A percentile compares a stretch with the other conserved stretches of the same genome.
phyloP scores from a whole-genome alignment of 2,113 vertebrate species.

The Gila orcuttii region DNA sequence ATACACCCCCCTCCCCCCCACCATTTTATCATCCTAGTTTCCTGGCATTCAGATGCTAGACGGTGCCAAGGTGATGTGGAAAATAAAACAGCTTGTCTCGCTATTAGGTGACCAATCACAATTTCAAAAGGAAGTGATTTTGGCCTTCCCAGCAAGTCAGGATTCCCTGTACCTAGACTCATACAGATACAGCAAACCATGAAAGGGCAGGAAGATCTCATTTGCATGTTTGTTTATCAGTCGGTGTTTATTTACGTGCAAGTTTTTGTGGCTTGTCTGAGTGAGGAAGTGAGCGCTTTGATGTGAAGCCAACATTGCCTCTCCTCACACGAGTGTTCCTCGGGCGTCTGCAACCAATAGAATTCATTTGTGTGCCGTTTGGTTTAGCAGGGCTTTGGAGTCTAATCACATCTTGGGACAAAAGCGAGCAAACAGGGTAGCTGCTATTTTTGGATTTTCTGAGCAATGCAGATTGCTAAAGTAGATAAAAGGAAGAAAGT shows the following conservation, averaged over 20 bases:
- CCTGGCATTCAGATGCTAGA: slow-evolving; percentile 52
- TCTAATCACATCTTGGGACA: slow-evolving; percentile 42
- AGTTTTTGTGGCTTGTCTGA: slow-evolving; percentile 45
- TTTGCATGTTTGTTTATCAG: slow-evolving; percentile 59
- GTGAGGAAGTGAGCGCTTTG: slow-evolving; percentile 58
- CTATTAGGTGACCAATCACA: slow-evolving; percentile 53
- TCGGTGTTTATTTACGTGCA: slow-evolving; percentile 59
- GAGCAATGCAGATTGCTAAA: slow-evolving; percentile 1
- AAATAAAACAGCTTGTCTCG: slow-evolving; percentile 8
- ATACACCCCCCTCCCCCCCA: slow-evolving; percentile 49
- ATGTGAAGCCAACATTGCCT: slow-evolving; percentile 54
- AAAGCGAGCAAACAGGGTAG: not conserved
- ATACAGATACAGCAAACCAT: slow-evolving; percentile 47
- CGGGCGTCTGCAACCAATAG: slow-evolving; percentile 55
- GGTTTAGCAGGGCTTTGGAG: slow-evolving; percentile 40
- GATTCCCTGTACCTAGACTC: slow-evolving; percentile 28
- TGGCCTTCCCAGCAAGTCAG: slow-evolving; percentile 24
- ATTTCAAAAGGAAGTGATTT: slow-evolving; percentile 41
- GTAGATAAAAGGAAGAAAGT: slow-evolving; percentile 13
- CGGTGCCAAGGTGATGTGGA: not conserved
- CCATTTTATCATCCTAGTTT: slow-evolving; percentile 59
- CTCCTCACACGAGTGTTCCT: slow-evolving; percentile 39
- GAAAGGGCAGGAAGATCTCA: slow-evolving; percentile 59
- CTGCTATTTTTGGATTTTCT: slow-evolving; percentile 30
- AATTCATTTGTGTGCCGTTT: slow-evolving; percentile 55